A percentile compares a stretch with the other conserved stretches of the same genome.
Evolutionary conservation across 2,797 vertebrate species (phyloP).

Genomic region (Moxostoma hubbsi): DNA sequence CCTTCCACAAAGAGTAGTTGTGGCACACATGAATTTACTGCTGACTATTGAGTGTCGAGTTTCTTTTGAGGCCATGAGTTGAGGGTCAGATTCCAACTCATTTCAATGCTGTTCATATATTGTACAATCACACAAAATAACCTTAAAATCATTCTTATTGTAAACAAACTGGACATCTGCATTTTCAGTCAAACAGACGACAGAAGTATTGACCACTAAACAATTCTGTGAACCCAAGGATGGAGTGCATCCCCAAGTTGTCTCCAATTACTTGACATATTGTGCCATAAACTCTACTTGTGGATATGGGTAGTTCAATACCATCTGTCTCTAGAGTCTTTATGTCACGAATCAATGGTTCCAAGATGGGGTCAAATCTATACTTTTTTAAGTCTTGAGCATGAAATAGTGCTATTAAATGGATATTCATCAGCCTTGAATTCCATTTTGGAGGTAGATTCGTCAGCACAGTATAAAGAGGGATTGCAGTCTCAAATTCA

Average conservation of each 20-base stretch:
- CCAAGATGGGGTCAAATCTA: slow-evolving; percentile 14
- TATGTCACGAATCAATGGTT: slow-evolving; percentile 20
- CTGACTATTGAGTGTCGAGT: slow-evolving; percentile 14
- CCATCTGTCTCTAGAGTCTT: slow-evolving; percentile 23
- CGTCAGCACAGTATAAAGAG: slow-evolving; percentile 25
- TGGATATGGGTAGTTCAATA: slow-evolving; percentile 20
- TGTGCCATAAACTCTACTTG: slow-evolving; percentile 1
- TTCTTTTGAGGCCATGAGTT: slow-evolving; percentile 13
- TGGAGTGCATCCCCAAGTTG: slow-evolving; percentile 8
- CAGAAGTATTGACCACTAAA: slow-evolving; percentile 14
- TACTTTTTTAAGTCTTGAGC: not conserved
- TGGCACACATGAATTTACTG: slow-evolving; percentile 38
- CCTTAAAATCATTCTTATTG: not conserved
- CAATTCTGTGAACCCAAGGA: slow-evolving; percentile 14
- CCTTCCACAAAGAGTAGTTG: slow-evolving; percentile 46
- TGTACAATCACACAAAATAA: slow-evolving; percentile 12
- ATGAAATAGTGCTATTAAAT: slow-evolving; percentile 23
- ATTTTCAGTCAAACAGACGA: slow-evolving; percentile 4
- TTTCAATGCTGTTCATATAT: slow-evolving; percentile 4
- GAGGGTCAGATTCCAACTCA: no score
- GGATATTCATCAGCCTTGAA: not conserved
- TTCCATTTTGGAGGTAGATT: slow-evolving; percentile 12
- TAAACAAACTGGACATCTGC: not conserved
- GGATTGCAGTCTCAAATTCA: slow-evolving; percentile 42
- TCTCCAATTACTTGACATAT: slow-evolving; percentile 20